phyloP scores from a whole-genome alignment of 2,888 invertebrate genomes.

The Imbricaverruca yamaguchii region DNA sequence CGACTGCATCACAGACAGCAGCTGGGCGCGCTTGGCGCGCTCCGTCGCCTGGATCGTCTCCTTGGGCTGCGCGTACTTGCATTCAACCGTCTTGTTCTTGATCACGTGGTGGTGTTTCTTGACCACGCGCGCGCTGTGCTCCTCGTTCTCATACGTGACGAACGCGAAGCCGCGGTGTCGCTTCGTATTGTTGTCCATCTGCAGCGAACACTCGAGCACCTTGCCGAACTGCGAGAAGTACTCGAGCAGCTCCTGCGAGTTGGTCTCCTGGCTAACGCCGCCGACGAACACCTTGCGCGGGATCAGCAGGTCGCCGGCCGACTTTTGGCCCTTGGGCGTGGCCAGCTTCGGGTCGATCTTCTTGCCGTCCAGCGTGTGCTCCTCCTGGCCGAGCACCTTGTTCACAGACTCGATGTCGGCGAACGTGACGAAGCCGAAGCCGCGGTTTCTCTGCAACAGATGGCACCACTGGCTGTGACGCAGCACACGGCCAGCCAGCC shows the following conservation, averaged over 20 bases:
- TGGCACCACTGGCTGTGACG: not conserved
- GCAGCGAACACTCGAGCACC: conserved; percentile 49
- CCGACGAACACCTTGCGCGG: conserved; percentile 90
- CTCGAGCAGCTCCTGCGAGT: conserved; percentile 80
- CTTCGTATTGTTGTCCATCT: conserved; percentile 90
- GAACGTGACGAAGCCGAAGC: conserved; percentile 90
- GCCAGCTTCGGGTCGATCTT: conserved; percentile 92
- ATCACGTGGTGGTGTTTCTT: conserved; percentile 88
- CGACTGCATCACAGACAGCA: conserved; percentile 54
- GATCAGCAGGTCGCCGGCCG: conserved; percentile 54
- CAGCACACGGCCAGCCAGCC: too few species aligned
- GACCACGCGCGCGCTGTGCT: conserved; percentile 85
- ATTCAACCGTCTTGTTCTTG: conserved; percentile 83
- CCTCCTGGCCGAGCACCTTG: conserved; percentile 80
- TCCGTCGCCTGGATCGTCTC: conserved; percentile 70
- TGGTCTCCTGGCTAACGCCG: conserved; percentile 84
- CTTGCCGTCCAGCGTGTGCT: conserved; percentile 85
- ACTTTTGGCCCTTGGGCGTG: conserved; percentile 73
- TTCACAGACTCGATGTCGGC: conserved; percentile 83
- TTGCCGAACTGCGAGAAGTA: conserved; percentile 85
- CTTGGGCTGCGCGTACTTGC: conserved; percentile 86
- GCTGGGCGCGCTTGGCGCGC: conserved; percentile 60
- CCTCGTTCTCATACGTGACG: conserved; percentile 84
- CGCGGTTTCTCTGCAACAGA: conserved; percentile 71
- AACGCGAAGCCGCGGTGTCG: conserved; percentile 85